Conservation (phyloP, 2,797 vertebrate species). For the Characodon lateralis region DNA sequence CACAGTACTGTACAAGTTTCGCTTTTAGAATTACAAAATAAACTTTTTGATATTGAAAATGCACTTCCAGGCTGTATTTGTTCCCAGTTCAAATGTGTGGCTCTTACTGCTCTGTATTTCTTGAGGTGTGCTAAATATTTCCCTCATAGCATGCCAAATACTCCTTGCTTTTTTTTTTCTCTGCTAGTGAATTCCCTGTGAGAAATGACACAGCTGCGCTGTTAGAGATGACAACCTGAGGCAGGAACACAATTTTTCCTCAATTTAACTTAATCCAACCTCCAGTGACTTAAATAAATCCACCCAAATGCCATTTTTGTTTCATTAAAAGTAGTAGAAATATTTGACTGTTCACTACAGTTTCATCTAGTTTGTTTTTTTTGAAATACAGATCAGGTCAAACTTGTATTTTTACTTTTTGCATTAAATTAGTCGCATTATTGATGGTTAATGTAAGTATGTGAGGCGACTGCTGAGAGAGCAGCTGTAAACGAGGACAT, state of each 20-base stretch:
- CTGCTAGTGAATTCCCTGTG: neutral
- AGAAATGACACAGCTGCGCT: constrained; percentile 12
- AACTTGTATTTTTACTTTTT: neutral
- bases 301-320: too few relatives aligned
- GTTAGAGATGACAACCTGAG: neutral
- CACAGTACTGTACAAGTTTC: neutral
- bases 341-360: neutral
- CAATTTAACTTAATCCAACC: neutral
- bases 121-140: neutral
- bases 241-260: neutral
- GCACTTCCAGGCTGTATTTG: neutral
- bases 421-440: neutral
- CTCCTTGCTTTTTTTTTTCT: neutral
- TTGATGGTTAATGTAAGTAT: neutral
- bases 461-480: neutral
- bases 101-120: neutral
- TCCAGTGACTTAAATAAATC: neutral
- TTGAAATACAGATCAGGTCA: neutral
- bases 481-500: neutral
- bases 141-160: neutral
- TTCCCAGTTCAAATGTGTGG: neutral
- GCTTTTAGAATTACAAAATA: neutral
- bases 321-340: neutral
- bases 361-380: neutral
- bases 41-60: neutral